These are phyloP conservation scores for Tetragonula clypearis DNA, from an alignment of 1,140 invertebrate species.

Conservation along the genomic window DNA sequence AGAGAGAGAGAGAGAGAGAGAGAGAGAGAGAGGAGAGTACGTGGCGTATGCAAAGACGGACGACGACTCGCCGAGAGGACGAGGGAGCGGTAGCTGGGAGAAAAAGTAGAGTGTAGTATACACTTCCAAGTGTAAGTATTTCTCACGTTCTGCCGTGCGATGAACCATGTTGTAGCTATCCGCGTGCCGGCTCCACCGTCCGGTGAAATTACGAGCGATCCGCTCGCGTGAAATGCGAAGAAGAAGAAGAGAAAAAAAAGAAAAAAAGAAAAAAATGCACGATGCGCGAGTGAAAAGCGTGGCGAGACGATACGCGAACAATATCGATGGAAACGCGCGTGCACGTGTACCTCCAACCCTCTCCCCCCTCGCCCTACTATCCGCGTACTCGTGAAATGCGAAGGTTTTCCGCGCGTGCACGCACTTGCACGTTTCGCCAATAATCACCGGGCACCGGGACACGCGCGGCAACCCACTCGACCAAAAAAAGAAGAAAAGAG, in stretches of 20 bases:
- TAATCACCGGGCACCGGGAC: neutral
- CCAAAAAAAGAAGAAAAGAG: neutral
- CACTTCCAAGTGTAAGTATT: slow-evolving; percentile 18
- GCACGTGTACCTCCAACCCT: neutral
- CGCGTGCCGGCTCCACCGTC: slow-evolving; percentile 6
- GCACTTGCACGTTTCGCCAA: slow-evolving; percentile 4
- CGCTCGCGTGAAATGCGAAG: slow-evolving; percentile 9
- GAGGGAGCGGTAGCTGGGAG: neutral
- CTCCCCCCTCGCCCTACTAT: no score
- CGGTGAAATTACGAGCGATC: slow-evolving; percentile 32
- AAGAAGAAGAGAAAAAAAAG: no score
- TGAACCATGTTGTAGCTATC: slow-evolving; percentile 44
- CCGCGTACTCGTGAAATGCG: neutral
- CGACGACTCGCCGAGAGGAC: neutral
- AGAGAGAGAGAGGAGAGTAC: neutral
- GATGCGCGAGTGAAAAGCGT: neutral
- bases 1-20: no score
- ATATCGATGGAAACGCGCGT: slow-evolving; percentile 8
- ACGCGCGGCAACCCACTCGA: neutral
- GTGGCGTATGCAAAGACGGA: neutral
- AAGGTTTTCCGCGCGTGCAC: neutral
- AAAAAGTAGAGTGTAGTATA: slow-evolving; percentile 25
- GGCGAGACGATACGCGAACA: neutral
- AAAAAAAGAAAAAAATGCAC: neutral
- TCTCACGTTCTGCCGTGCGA: slow-evolving; percentile 44